Evolutionary conservation across 2,113 vertebrate genomes (phyloP), one percentile per base, ranked within the genome.

Genomic region (Cyanoderma ruficeps): DNA sequence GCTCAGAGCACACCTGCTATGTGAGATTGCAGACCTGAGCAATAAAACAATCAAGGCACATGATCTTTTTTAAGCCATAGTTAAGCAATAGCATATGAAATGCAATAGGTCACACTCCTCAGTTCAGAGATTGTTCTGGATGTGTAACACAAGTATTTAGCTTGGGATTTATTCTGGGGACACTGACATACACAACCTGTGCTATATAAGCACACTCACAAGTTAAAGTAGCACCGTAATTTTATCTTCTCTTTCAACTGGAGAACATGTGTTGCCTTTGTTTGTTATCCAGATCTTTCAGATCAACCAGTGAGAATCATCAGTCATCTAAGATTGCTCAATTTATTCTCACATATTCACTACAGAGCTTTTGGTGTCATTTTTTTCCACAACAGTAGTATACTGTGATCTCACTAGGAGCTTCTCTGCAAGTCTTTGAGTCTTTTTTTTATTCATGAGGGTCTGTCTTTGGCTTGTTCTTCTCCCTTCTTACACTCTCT

Each of bases 391-490:
- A 75, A 37, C 14, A 79, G 24, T 27, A 82, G 24, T 18, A 72
- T 7, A 31, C 28, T 37, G 6, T 91, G 49, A 65, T 82, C 31
- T 69, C 65, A 56, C 53, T 8, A 33, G 23, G 46, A 53, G 18
- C 25, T 88, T 91, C 37, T 61, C 61, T 53, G 17, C 16, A 77
- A 84, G 14, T 49, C 44, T 52, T 76, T 57, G 7, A 64, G n/a
- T 9, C 14, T 72, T 49, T 61, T 81, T 81, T 71, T 81, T 83
- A 65, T 90, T 88, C 83, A 72, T 82, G 41, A 92, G 49, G 18
- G 15, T 71, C 61, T 94, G 52, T 91, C 65, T 60, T 89, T 41
- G 49, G 5, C 37, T 91, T 47, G 6, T 56, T 89, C 30, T 72
- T 82, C 59, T 85, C 28, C 31, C 13, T 83, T 80, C 76, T 87